These are phyloP conservation scores for Chalcis sispes DNA, from an alignment of 2,888 invertebrate species.

Conservation along the genomic window DNA sequence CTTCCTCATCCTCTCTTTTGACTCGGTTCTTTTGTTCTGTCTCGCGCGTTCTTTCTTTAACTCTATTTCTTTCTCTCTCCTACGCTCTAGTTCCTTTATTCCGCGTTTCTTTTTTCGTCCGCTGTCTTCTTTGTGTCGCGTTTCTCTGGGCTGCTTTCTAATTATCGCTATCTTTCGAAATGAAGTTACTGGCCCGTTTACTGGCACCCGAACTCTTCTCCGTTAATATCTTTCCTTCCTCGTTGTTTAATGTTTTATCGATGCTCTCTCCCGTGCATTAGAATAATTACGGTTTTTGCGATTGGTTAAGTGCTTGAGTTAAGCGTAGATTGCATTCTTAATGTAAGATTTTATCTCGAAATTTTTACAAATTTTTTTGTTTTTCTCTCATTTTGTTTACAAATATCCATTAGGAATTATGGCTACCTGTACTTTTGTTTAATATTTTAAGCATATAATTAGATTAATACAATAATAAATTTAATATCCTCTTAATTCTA, in stretches of 20 bases:
- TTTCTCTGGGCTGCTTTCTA: conserved; percentile 18
- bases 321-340: too few species aligned
- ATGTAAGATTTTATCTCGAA: too few species aligned
- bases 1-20: conserved; percentile 10
- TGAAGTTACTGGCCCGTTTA: conserved; percentile 33
- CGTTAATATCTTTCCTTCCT: not conserved
- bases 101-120: not conserved
- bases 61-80: not conserved
- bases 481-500: too few species aligned
- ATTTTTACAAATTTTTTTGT: too few species aligned
- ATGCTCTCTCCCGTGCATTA: too few species aligned
- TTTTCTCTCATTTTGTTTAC: too few species aligned
- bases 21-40: not conserved
- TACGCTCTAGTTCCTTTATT: conserved; percentile 22
- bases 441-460: too few species aligned
- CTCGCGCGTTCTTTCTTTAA: conserved; percentile 8
- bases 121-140: not conserved
- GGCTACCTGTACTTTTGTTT: too few species aligned
- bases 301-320: too few species aligned
- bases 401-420: too few species aligned
- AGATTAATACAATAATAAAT: too few species aligned
- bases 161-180: conserved; percentile 55
- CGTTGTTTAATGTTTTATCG: not conserved
- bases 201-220: not conserved
- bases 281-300: too few species aligned